Percentiles rank a stretch among this genome's conserved stretches.
These are phyloP conservation scores for Actinernus sp. DNA, from an alignment of 92 coral and sea anemone genomes.

Conservation along the genomic window DNA sequence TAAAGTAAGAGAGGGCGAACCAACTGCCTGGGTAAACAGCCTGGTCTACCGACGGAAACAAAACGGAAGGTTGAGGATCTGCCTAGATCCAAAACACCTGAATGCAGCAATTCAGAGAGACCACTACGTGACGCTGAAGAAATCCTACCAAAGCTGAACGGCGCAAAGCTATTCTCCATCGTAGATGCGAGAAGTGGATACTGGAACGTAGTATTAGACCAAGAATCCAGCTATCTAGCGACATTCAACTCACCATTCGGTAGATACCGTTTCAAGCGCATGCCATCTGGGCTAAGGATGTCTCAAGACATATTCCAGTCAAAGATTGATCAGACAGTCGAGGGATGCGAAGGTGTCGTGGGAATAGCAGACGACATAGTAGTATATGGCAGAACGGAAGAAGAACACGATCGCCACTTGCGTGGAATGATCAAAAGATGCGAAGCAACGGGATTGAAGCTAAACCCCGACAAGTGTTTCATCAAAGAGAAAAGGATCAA, in stretches of 20 bases:
- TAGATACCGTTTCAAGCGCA: conserved; percentile 39
- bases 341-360: conserved; percentile 47
- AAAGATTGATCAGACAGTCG: conserved; percentile 61
- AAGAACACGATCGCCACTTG: conserved; percentile 46
- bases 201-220: conserved; percentile 56
- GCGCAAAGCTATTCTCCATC: conserved; percentile 35
- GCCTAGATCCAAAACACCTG: conserved; percentile 36
- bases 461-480: conserved; percentile 50
- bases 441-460: conserved; percentile 54
- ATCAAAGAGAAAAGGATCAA: conserved; percentile 32
- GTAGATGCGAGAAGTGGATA: conserved; percentile 58
- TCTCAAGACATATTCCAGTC: conserved; percentile 60
- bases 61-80: conserved; percentile 33
- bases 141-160: conserved; percentile 28
- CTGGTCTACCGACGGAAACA: conserved; percentile 56
- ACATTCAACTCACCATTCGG: conserved; percentile 64
- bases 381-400: conserved; percentile 21
- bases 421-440: conserved; percentile 36
- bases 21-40: conserved; percentile 58
- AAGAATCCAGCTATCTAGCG: conserved; percentile 41
- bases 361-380: conserved; percentile 73
- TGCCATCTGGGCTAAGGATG: conserved; percentile 62
- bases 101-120: conserved; percentile 66
- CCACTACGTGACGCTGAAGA: conserved; percentile 60
- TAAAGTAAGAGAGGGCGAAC: conserved; percentile 55